Base-by-base conservation (phyloP, 2,797 vertebrate genomes). In the Paedocypris micromegethes region DNA sequence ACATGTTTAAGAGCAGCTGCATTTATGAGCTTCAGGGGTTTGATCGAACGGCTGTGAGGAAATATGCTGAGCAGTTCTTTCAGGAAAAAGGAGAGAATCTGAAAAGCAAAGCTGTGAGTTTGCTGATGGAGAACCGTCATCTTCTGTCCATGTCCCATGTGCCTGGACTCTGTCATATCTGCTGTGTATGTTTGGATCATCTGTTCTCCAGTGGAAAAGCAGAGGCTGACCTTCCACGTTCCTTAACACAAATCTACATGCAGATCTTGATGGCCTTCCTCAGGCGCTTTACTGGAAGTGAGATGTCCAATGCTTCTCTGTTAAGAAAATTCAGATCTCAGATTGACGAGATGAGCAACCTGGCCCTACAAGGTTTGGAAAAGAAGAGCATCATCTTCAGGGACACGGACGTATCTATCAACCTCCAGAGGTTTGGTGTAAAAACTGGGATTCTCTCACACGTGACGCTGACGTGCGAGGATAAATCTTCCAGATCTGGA, bases 241-340 rank as follows among this genome's bases (percentile, higher is more conserved):
- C 93, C 0, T 80, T 89, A 67, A 95, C 92, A 0, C 92, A 94
- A 73, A 85, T 91, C 79, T 97, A 94, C 64, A 77, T 94, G 63
- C 87, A 88, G 66, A 90, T 91, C 83, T 80, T 95, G 3, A 75
- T 72, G 43, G 85, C 92, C 0, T 90, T 90, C 52, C 70, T 93
- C 5, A 87, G 74, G 56, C 83, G 72, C 1, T 59, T 73, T 4
- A 45, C 43, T 9, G 75, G n/a, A 64, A 5, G 0, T 70, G 47
- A 9, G 57, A 64, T 4, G 0, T 1, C 63, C 42, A 0, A 9
- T 43, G 37, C 3, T 4, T 4, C 63, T n/a, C 54, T 53, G 65
- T 73, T 86, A 59, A 70, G 62, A 40, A 72, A 41, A 38, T 66
- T 83, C 63, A 80, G 43, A 50, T 48, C 68, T 4, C 78, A 87